These are phyloP conservation scores for Nymphalis urticae DNA, from an alignment of 2,888 invertebrate species.

Conservation along the genomic window DNA sequence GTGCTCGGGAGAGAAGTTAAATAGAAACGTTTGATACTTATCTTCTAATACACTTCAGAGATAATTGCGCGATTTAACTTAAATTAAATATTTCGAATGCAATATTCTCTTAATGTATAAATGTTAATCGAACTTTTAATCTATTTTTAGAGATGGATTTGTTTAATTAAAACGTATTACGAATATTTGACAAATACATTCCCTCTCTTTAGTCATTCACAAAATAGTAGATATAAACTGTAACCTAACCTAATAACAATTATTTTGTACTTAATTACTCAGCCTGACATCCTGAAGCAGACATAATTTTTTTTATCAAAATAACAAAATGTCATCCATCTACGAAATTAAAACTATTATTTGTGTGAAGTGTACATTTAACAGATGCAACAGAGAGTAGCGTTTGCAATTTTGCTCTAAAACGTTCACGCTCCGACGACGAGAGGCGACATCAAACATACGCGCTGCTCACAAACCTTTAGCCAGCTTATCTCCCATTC, in stretches of 20 bases:
- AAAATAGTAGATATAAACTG: not conserved
- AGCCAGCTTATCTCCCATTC: constrained; percentile 79
- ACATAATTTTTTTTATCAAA: constrained; percentile 10
- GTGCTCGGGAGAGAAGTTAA: constrained; percentile 78
- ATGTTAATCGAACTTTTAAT: constrained; percentile 12
- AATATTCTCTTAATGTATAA: constrained; percentile 37
- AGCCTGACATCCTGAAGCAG: constrained; percentile 14
- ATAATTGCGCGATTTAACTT: constrained; percentile 74
- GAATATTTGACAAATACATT: not conserved
- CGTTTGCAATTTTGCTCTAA: constrained; percentile 77
- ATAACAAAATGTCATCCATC: constrained; percentile 63
- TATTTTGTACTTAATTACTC: constrained; percentile 18
- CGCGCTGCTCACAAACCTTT: constrained; percentile 75
- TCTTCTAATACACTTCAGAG: constrained; percentile 79
- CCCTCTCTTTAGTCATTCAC: too few relatives aligned
- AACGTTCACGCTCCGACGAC: constrained; percentile 75
- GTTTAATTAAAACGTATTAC: not conserved
- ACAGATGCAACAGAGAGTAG: constrained; percentile 70
- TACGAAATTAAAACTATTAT: constrained; percentile 79
- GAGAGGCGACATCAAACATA: constrained; percentile 81
- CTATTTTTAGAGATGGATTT: not conserved
- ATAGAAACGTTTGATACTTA: constrained; percentile 82
- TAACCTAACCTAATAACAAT: not conserved
- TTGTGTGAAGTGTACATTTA: constrained; percentile 68
- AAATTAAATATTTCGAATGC: constrained; percentile 64